A percentile compares a stretch with the other conserved stretches of the same genome.
These are phyloP conservation scores for Maconellicoccus hirsutus DNA, from an alignment of 1,140 invertebrate species.

Conservation along the genomic window DNA sequence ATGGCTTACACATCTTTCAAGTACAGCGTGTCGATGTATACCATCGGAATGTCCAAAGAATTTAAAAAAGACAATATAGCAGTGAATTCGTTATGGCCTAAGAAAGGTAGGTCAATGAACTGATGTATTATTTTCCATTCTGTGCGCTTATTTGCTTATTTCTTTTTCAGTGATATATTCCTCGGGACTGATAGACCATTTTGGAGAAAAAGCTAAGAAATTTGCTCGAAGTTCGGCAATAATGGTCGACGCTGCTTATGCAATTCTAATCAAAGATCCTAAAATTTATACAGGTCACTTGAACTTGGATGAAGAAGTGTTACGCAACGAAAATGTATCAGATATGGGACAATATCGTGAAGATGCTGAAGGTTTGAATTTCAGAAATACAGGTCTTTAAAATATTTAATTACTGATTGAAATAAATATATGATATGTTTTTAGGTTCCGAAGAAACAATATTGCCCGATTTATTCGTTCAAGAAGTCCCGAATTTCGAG, in stretches of 20 bases:
- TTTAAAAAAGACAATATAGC: conserved; percentile 71
- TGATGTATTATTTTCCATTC: conserved; percentile 40
- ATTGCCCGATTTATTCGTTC: too few species aligned
- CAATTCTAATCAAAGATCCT: conserved; percentile 68
- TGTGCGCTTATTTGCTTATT: too few species aligned
- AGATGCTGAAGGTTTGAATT: too few species aligned
- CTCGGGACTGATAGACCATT: background rate
- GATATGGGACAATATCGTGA: conserved; percentile 73
- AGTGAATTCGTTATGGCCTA: conserved; percentile 96
- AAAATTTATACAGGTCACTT: conserved; percentile 78
- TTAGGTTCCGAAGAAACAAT: too few species aligned
- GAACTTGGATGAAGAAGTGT: conserved; percentile 83
- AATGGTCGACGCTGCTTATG: conserved; percentile 90
- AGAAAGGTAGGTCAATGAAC: too few species aligned
- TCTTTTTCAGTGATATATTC: conserved; percentile 16
- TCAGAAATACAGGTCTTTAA: too few species aligned
- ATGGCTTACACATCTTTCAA: conserved; percentile 98
- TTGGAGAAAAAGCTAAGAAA: conserved; percentile 42
- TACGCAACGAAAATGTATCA: conserved; percentile 64
- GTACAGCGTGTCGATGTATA: conserved; percentile 99
- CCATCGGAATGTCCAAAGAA: conserved; percentile 90
- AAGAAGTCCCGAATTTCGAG: too few species aligned
- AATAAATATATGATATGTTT: too few species aligned
- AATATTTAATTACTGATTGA: too few species aligned
- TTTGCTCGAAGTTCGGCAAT: conserved; percentile 78